These are phyloP conservation scores for Drosophila pullipes DNA, from an alignment of 2,888 invertebrate genomes.

Conservation along the genomic window DNA sequence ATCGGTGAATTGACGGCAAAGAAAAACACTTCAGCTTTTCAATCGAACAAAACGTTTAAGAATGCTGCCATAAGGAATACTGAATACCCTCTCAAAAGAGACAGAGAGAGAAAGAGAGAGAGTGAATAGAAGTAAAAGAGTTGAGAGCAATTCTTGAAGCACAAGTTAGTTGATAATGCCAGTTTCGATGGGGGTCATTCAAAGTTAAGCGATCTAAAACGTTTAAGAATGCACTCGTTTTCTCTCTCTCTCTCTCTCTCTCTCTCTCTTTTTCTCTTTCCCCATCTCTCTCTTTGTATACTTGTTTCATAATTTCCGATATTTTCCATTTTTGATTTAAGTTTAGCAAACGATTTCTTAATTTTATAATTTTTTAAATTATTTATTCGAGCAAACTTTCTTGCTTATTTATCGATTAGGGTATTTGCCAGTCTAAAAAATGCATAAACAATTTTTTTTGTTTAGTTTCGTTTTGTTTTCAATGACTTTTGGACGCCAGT, in stretches of 20 bases:
- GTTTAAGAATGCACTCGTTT: too few species aligned
- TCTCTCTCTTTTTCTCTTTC: not conserved
- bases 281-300: not conserved
- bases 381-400: too few species aligned
- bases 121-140: not conserved
- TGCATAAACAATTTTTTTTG: not conserved
- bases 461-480: slow-evolving; percentile 29
- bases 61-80: not conserved
- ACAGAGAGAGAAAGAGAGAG: not conserved
- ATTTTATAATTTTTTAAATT: not conserved
- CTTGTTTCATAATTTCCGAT: not conserved
- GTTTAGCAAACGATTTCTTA: not conserved
- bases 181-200: not conserved
- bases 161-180: not conserved
- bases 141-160: not conserved
- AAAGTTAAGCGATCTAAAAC: not conserved
- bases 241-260: too few species aligned
- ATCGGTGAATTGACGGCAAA: not conserved
- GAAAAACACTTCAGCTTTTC: not conserved
- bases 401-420: not conserved
- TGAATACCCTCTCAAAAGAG: not conserved
- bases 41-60: not conserved
- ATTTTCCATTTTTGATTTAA: not conserved
- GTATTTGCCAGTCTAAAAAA: slow-evolving; percentile 1
- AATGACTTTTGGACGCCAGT: slow-evolving; percentile 46